Evolutionary conservation across 2,113 vertebrate species (phyloP).

Genomic region (Pluvianellus socialis): DNA sequence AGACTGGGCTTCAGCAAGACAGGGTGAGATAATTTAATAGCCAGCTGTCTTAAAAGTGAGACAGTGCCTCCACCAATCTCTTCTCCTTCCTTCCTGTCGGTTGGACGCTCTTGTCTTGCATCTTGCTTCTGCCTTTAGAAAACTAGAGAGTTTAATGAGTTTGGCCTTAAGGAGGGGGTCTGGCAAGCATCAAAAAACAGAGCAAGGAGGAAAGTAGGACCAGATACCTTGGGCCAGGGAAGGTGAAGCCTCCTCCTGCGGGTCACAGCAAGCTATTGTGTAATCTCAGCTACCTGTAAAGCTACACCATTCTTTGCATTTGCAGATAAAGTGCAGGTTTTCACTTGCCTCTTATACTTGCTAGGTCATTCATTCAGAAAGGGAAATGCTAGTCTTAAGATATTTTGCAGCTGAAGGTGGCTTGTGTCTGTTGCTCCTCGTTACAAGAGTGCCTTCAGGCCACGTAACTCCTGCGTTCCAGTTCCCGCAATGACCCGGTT

Average conservation of each 20-base stretch:
- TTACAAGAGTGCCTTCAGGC: background rate
- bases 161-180: background rate
- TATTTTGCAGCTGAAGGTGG: background rate
- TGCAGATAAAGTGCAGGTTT: background rate
- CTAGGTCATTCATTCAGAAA: background rate
- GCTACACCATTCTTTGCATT: background rate
- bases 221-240: background rate
- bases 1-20: background rate
- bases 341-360: background rate
- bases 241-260: background rate
- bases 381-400: background rate
- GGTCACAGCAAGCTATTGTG: background rate
- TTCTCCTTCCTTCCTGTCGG: background rate
- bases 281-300: background rate
- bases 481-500: background rate
- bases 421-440: background rate
- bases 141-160: background rate
- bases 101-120: background rate
- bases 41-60: background rate
- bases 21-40: background rate
- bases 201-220: background rate
- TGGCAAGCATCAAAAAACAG: background rate
- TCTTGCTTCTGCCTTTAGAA: conserved; percentile 1
- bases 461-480: background rate
- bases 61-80: background rate